Conservation (phyloP, 2,797 vertebrate species). For the Anabas testudineus region DNA sequence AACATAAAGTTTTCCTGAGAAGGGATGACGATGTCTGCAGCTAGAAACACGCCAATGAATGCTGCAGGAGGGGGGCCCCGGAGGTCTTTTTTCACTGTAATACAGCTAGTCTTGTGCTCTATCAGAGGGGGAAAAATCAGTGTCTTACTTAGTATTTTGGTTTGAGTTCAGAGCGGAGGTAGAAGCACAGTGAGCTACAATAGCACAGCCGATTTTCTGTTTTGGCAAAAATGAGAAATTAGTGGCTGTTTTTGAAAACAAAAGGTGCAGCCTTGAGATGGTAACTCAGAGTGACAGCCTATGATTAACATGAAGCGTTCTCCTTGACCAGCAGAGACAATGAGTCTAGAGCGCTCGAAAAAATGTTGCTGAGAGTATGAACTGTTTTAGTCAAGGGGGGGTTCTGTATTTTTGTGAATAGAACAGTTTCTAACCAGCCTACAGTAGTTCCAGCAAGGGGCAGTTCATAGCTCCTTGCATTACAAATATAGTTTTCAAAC, state of each 20-base stretch:
- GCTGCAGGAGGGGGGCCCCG: conserved; percentile 4
- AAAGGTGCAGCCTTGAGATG: conserved; percentile 80
- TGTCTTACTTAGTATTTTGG: conserved; percentile 42
- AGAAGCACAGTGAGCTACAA: conserved; percentile 39
- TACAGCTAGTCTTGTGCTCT: conserved; percentile 40
- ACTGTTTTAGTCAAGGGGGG: neutral
- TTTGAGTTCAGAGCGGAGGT: conserved; percentile 39
- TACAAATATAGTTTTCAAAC: neutral
- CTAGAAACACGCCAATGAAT: conserved; percentile 38
- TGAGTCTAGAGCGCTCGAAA: conserved; percentile 58
- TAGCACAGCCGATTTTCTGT: conserved; percentile 47
- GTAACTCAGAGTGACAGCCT: conserved; percentile 78
- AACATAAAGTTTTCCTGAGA: conserved; percentile 39
- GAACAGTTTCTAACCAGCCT: conserved; percentile 13
- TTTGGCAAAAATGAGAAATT: conserved; percentile 72
- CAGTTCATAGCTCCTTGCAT: neutral
- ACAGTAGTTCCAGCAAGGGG: conserved; percentile 9
- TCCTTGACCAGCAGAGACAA: conserved; percentile 74
- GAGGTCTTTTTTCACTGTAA: conserved; percentile 43
- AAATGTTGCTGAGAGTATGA: conserved; percentile 45
- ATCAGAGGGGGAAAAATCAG: conserved; percentile 63
- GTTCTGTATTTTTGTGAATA: conserved; percentile 2
- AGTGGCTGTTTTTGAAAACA: conserved; percentile 78
- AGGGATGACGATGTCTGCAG: conserved; percentile 47
- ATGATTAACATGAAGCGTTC: conserved; percentile 72